These are phyloP conservation scores for Neogale vison DNA, from an alignment of 2,113 vertebrate genomes.

Conservation along the genomic window DNA sequence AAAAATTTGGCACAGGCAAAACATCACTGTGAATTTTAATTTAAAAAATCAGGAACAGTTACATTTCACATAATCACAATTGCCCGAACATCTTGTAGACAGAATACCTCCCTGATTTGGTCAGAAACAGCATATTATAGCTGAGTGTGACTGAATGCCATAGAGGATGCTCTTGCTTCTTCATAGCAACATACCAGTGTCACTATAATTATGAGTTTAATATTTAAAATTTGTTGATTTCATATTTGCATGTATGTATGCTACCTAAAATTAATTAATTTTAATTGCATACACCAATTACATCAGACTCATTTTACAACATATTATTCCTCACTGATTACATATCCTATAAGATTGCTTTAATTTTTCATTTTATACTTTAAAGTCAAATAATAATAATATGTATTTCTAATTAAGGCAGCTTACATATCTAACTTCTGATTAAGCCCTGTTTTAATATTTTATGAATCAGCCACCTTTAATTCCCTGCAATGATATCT, in stretches of 20 bases:
- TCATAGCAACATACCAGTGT: slow-evolving; percentile 67
- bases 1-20: slow-evolving; percentile 54
- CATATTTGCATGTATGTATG: slow-evolving; percentile 85
- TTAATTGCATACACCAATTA: slow-evolving; percentile 88
- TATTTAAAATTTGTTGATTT: slow-evolving; percentile 87
- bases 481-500: slow-evolving; percentile 69
- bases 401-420: slow-evolving; percentile 88
- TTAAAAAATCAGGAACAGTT: slow-evolving; percentile 17
- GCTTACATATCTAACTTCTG: slow-evolving; percentile 84
- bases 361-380: slow-evolving; percentile 88
- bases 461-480: slow-evolving; percentile 84
- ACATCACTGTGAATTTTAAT: slow-evolving; percentile 61
- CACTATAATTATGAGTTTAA: slow-evolving; percentile 86
- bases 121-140: slow-evolving; percentile 45
- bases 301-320: slow-evolving; percentile 86
- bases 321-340: slow-evolving; percentile 87
- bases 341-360: slow-evolving; percentile 85
- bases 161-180: slow-evolving; percentile 69
- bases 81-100: slow-evolving; percentile 55
- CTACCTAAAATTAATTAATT: slow-evolving; percentile 90
- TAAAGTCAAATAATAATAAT: slow-evolving; percentile 90
- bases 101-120: neutral
- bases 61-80: neutral
- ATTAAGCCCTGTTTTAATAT: slow-evolving; percentile 87
- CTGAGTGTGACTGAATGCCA: slow-evolving; percentile 52